Percentiles rank a stretch among this genome's conserved stretches.
Evolutionary conservation across 2,113 vertebrate species (phyloP).

Genomic region (Indicator indicator): DNA sequence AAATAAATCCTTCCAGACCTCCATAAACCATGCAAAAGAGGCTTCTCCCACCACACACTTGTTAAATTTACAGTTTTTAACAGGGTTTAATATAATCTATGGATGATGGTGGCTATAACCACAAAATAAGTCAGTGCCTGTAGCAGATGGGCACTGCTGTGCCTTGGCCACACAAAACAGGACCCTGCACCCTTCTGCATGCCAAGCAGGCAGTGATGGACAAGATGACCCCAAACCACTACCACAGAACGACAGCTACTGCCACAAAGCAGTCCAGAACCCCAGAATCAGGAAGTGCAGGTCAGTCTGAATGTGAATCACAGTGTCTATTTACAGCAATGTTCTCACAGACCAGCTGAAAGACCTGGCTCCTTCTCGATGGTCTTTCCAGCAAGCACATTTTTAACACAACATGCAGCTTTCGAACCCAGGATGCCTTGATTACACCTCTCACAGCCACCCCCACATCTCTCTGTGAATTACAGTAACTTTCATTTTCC

Average conservation of each 20-base stretch:
- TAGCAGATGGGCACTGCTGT: not conserved
- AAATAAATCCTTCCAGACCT: slow-evolving; percentile 67
- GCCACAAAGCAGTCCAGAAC: not conserved
- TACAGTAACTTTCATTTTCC: not conserved
- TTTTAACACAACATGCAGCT: not conserved
- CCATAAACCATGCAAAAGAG: slow-evolving; percentile 70
- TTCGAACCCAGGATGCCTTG: not conserved
- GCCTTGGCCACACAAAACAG: not conserved
- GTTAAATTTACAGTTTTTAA: slow-evolving; percentile 70
- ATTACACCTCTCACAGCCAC: not conserved
- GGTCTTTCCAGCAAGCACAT: not conserved
- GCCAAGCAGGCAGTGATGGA: not conserved
- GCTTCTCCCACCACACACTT: not conserved
- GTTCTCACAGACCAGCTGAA: not conserved
- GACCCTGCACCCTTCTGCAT: rapidly evolving
- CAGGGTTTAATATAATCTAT: slow-evolving; percentile 42
- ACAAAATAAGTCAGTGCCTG: not conserved
- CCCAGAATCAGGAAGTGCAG: not conserved
- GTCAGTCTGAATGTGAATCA: not conserved
- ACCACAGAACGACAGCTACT: rapidly evolving
- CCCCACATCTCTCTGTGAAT: not conserved
- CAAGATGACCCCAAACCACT: not conserved
- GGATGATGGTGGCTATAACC: not conserved
- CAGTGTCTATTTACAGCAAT: rapidly evolving
- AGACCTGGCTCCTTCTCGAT: not conserved